Conservation (phyloP, 2,888 invertebrate species). For the Iselma pallidipennis region DNA sequence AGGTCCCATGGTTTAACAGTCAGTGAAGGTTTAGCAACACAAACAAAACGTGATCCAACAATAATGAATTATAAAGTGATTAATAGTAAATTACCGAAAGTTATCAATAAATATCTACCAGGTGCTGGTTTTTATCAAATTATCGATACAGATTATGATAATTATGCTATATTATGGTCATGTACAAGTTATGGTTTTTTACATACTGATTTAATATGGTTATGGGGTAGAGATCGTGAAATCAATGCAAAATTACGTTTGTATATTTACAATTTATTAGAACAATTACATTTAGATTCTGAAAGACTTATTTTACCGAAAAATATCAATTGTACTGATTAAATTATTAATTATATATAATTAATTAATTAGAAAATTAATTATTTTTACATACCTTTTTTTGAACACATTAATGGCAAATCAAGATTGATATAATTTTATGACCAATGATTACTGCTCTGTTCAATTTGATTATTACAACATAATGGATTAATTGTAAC, state of each 20-base stretch:
- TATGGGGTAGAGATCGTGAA: conserved; percentile 68
- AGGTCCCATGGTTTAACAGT: conserved; percentile 67
- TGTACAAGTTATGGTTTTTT: conserved; percentile 69
- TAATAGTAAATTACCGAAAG: conserved; percentile 64
- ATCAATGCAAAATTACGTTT: conserved; percentile 66
- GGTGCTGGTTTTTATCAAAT: conserved; percentile 74
- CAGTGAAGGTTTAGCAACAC: conserved; percentile 67
- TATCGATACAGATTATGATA: conserved; percentile 72
- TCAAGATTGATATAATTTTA: background rate
- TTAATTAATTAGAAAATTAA: conserved; percentile 9
- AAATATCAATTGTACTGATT: conserved; percentile 64
- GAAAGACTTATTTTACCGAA: conserved; percentile 73
- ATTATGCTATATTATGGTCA: conserved; percentile 74
- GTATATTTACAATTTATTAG: conserved; percentile 67
- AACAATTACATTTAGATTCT: conserved; percentile 65
- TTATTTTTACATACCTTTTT: background rate
- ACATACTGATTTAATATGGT: conserved; percentile 73
- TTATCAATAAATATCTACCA: conserved; percentile 69
- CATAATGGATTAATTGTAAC: conserved; percentile 45
- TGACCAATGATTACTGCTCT: background rate
- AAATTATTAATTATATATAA: background rate
- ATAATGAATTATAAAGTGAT: conserved; percentile 64
- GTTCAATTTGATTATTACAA: conserved; percentile 30
- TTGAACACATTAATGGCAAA: conserved; percentile 18
- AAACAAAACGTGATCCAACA: conserved; percentile 52